Base-by-base conservation (phyloP, 2,797 vertebrate species). In the Chaenodraco wilsoni region DNA sequence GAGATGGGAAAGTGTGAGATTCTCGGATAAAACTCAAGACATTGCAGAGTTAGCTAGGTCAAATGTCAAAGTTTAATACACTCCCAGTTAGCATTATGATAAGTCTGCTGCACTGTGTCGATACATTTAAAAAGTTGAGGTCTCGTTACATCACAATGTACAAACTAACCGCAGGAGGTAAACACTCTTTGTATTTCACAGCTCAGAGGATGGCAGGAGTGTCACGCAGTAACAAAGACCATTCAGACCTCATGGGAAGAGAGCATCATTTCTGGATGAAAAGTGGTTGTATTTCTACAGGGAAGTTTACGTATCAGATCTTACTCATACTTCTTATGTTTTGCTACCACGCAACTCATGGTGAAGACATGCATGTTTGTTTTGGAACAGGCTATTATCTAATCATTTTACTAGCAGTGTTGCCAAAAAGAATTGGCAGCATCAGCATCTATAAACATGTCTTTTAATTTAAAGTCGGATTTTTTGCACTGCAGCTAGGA, bases 231-330 rank as follows among this genome's bases (percentile, higher is more conserved):
- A 62, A 62, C 44, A 64, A 17, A 50, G n/a, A 51, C 19, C 16
- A 19, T 4, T 46, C 11, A 33, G 33, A 62, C 16, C 12, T 55
- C 37, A 67, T 27, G 31, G 44, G 5, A 65, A 48, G n/a, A 19
- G 16, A 64, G 52, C 5, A 48, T 15, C 9, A 19, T 23, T 55
- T 46, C n/a, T 74, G 41, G 17, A 57, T 41, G 21, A 65, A 19
- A 27, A 12, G 19, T 14, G 12, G 31, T n/a, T 62, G 13, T 9
- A 43, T 33, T 65, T 77, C 61, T 9, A 73, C 11, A 65, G 23
- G 46, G 52, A 76, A 54, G 43, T 77, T 44, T 54, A 43, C 7
- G 1, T 9, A 55, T 64, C 45, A 63, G 51, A 74, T 61, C 14
- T 46, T 44, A 44, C 50, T 51, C 56, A 33, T 13, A 5, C 40